Evolutionary conservation across 1,140 invertebrate species (phyloP), one percentile per base, ranked within the genome.

Genomic region (Nixonia krombeini): DNA sequence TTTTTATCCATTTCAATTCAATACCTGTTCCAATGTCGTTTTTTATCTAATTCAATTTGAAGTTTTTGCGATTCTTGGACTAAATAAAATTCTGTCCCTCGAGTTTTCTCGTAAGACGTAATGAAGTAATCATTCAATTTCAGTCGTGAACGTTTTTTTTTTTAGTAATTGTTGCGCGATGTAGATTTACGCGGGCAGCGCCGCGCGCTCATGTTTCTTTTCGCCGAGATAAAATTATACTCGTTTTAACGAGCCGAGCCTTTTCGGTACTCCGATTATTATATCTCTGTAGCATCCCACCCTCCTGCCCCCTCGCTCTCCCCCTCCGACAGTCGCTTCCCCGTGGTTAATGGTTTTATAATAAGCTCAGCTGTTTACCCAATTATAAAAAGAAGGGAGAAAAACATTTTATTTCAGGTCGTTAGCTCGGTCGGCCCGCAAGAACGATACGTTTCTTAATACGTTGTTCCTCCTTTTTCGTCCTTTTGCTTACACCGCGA

Each of bases 361-460:
- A 76, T 76, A 76, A 74, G 72, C 67, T 72, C 74, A 76, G 71
- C 74, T 74, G 66, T 74, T 76, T 65, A 64, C 65, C 58, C 62
- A 73, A 70, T 73, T 68, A 65, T 41, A 69, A 61, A n/a, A 70
- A 62, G 62, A 65, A 57, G 12, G 26, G 15, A 38, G 41, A 65
- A 65, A 65, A 57, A 56, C 25, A 29, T 74, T 73, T 70, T 61
- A 63, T 62, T 70, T 40, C 26, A 23, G 38, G 72, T 72, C 68
- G 62, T 75, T 73, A 70, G 59, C 59, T 29, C 13, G 3, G 26
- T 45, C 21, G 38, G 13, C 41, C 50, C 37, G 45, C 41, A 31
- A 41, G 3, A 26, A 56, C 50, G 41, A 51, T 56, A 70, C 50
- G 44, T 69, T 46, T 59, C 50, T 66, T 66, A 47, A 59, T 58